Percentiles rank a stretch among this genome's conserved stretches.
phyloP scores from a whole-genome alignment of 2,113 vertebrate species.

The Halcyon senegalensis region DNA sequence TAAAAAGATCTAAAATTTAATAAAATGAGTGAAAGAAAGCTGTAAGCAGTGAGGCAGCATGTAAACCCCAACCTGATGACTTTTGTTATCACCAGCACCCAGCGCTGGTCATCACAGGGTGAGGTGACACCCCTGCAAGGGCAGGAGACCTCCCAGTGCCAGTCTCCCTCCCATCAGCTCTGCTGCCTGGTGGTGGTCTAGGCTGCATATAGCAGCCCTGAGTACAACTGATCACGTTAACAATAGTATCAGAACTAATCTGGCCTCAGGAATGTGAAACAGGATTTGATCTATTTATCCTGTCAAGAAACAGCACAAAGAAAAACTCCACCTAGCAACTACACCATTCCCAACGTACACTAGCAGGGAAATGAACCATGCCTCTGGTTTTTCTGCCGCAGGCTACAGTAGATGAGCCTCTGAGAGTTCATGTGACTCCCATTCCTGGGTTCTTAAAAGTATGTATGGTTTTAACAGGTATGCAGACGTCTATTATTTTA shows the following conservation, averaged over 20 bases:
- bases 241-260: not conserved
- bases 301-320: not conserved
- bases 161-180: not conserved
- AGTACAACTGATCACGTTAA: not conserved
- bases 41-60: not conserved
- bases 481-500: not conserved
- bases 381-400: not conserved
- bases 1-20: not conserved
- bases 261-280: not conserved
- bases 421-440: not conserved
- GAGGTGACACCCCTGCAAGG: not conserved
- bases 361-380: not conserved
- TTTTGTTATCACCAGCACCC: not conserved
- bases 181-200: not conserved
- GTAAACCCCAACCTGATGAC: not conserved
- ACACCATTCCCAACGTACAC: not conserved
- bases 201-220: accelerated
- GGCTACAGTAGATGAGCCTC: not conserved
- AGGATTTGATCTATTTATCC: not conserved
- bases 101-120: accelerated
- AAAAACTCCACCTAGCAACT: not conserved
- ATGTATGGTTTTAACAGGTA: not conserved
- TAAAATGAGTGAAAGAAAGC: not conserved
- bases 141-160: not conserved
- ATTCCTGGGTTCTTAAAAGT: not conserved